Evolutionary conservation across 2,888 invertebrate genomes (phyloP).

Genomic region (Chrysomela aeneicollis): DNA sequence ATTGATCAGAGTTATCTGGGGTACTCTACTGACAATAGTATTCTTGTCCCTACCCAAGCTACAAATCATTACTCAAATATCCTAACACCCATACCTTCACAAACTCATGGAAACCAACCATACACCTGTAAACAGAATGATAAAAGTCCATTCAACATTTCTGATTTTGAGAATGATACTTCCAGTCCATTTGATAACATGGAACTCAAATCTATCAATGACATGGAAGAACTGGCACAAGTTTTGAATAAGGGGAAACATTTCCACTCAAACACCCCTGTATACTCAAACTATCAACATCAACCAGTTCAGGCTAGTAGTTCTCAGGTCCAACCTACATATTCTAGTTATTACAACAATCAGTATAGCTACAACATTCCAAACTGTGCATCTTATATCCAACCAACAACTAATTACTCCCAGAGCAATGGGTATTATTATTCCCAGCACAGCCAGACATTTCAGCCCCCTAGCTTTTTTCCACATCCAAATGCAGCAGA

Average conservation of each 20-base stretch:
- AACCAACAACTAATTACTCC: constrained; percentile 35
- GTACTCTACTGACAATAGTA: constrained; percentile 41
- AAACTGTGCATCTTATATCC: constrained; percentile 35
- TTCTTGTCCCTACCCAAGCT: constrained; percentile 53
- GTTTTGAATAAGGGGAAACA: constrained; percentile 65
- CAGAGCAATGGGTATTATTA: constrained; percentile 43
- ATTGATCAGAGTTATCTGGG: constrained; percentile 40
- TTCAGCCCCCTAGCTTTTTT: constrained; percentile 29
- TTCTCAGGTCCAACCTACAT: constrained; percentile 31
- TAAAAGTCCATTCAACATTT: constrained; percentile 64
- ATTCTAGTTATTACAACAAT: constrained; percentile 32
- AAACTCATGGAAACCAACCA: constrained; percentile 37
- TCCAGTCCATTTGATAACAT: constrained; percentile 94
- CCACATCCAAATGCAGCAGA: constrained; percentile 24
- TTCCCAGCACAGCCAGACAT: constrained; percentile 23
- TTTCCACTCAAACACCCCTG: constrained; percentile 22
- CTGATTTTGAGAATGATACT: constrained; percentile 91
- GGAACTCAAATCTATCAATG: constrained; percentile 91
- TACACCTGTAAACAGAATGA: constrained; percentile 43
- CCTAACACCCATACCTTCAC: constrained; percentile 61
- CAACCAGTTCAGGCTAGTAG: constrained; percentile 19
- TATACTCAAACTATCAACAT: constrained; percentile 33
- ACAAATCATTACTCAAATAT: constrained; percentile 56
- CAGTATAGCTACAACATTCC: constrained; percentile 46
- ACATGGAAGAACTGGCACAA: constrained; percentile 88